A percentile compares a stretch with the other conserved stretches of the same genome.
These are phyloP conservation scores for Caenorhabditis becei DNA, from an alignment of 2,888 invertebrate species.

Conservation along the genomic window DNA sequence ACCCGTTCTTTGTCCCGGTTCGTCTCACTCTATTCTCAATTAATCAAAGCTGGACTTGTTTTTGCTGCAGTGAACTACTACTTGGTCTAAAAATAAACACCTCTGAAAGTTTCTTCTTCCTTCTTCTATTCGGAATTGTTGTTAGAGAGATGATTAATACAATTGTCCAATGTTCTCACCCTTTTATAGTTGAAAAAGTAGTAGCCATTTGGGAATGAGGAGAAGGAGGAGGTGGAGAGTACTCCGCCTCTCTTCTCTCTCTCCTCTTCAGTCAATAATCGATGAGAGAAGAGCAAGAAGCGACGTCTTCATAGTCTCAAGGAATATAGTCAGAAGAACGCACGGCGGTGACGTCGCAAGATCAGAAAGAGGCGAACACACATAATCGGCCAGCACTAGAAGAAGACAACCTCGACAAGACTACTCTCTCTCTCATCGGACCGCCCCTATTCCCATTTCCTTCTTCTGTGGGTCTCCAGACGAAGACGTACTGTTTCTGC, in stretches of 20 bases:
- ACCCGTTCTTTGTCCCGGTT: constrained; percentile 36
- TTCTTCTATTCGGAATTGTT: constrained; percentile 8
- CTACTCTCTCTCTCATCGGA: constrained; percentile 1
- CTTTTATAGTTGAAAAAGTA: constrained; percentile 44
- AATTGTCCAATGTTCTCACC: constrained; percentile 33
- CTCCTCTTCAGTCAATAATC: constrained; percentile 47
- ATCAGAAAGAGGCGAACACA: constrained; percentile 61
- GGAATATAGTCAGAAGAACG: constrained; percentile 56
- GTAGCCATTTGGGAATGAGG: constrained; percentile 8
- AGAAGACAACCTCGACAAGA: constrained; percentile 17
- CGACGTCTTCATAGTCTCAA: constrained; percentile 22
- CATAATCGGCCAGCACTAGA: constrained; percentile 39
- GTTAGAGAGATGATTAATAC: constrained; percentile 8
- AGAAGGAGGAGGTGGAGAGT: constrained; percentile 34
- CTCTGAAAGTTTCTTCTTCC: constrained; percentile 3
- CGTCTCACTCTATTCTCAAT: constrained; percentile 12
- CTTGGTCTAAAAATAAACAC: constrained; percentile 31
- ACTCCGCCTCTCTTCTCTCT: constrained; percentile 1
- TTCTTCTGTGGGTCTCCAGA: constrained; percentile 16
- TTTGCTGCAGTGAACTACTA: constrained; percentile 19
- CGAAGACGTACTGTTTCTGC: neutral
- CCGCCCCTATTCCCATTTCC: constrained; percentile 33
- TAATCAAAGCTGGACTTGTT: constrained; percentile 41
- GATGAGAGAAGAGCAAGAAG: constrained; percentile 38
- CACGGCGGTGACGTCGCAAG: constrained; percentile 57